phyloP scores from a whole-genome alignment of 2,888 invertebrate genomes.

The Eilema griseolum region DNA sequence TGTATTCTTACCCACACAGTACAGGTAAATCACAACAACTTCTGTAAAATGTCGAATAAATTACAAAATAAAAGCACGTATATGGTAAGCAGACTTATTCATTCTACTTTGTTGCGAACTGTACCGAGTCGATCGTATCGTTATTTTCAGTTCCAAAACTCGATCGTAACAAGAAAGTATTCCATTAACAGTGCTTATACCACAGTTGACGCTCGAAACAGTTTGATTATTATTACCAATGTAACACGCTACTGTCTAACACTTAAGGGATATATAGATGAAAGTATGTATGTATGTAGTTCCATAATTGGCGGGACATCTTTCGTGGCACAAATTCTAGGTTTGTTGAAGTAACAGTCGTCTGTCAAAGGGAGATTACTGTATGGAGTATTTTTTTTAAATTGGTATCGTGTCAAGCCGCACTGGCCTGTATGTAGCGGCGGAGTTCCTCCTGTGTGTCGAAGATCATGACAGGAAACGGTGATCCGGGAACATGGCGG shows the following conservation, averaged over 20 bases:
- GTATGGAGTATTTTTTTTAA: conserved; percentile 9
- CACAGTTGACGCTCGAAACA: background rate
- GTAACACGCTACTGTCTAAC: background rate
- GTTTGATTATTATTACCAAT: background rate
- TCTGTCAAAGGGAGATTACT: conserved; percentile 17
- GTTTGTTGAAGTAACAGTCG: background rate
- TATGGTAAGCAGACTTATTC: background rate
- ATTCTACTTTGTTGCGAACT: background rate
- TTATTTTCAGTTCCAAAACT: background rate
- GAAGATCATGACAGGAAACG: conserved; percentile 99
- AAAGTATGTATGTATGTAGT: background rate
- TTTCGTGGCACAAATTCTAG: background rate
- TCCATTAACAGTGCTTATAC: background rate
- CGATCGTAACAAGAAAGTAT: background rate
- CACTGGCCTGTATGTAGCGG: conserved; percentile 86
- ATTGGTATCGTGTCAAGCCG: conserved; percentile 57
- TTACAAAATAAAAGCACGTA: background rate
- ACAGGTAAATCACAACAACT: background rate
- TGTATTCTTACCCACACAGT: background rate
- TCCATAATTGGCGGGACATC: background rate
- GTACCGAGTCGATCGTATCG: conserved; percentile 2
- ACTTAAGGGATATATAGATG: background rate
- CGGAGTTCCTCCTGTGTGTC: conserved; percentile 98
- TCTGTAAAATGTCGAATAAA: background rate
- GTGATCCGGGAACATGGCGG: conserved; percentile 98